These are phyloP conservation scores for Machimus rusticus DNA, from an alignment of 2,888 invertebrate genomes.

Conservation along the genomic window DNA sequence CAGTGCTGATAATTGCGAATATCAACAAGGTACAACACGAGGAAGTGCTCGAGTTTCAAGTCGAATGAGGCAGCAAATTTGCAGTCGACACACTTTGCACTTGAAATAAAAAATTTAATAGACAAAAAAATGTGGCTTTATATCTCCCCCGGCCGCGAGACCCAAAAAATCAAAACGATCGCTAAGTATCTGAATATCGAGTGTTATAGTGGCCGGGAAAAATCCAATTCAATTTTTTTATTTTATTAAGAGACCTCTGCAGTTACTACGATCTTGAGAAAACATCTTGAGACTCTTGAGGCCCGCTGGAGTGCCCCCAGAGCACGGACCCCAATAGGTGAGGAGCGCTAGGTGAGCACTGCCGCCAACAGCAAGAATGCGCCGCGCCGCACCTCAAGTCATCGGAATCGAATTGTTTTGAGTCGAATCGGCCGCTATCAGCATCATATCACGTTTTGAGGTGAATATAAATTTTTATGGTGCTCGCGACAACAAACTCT, in stretches of 20 bases:
- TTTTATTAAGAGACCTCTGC: neutral
- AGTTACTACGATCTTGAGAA: neutral
- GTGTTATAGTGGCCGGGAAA: neutral
- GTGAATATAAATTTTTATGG: constrained; percentile 23
- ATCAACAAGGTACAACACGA: constrained; percentile 9
- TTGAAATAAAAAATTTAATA: neutral
- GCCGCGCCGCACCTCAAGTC: neutral
- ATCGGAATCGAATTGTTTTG: constrained; percentile 15
- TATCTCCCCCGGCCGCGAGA: neutral
- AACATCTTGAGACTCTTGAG: neutral
- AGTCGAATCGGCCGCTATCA: constrained; percentile 17
- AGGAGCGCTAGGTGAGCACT: neutral
- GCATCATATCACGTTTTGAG: constrained; percentile 39
- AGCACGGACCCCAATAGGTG: neutral
- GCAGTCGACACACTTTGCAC: neutral
- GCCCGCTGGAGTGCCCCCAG: neutral
- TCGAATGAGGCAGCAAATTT: constrained; percentile 14
- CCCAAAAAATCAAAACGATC: neutral
- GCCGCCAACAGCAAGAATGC: neutral
- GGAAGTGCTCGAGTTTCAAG: constrained; percentile 13
- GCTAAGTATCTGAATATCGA: neutral
- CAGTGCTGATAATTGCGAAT: constrained; percentile 8
- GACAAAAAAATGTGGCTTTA: neutral
- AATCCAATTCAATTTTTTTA: neutral
- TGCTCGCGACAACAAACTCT: neutral